Conservation (phyloP, 2,113 vertebrate genomes). For the Pongo pygmaeus region DNA sequence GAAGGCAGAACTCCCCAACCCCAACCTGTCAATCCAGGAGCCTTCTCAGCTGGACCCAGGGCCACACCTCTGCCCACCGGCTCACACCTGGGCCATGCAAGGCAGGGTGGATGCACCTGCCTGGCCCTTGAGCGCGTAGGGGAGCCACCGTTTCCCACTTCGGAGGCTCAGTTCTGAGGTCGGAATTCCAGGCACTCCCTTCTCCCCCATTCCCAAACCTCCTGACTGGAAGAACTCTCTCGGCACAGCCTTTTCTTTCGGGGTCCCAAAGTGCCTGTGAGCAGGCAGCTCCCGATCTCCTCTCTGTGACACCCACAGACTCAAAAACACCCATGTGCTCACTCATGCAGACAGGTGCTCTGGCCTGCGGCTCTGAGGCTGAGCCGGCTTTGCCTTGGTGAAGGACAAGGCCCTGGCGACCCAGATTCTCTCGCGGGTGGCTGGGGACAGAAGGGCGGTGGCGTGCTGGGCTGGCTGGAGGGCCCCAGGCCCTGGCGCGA, state of each 20-base stretch:
- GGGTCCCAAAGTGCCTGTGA: too few species aligned
- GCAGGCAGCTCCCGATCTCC: too few species aligned
- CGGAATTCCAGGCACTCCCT: neutral
- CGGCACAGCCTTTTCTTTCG: too few species aligned
- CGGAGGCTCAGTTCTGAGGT: neutral
- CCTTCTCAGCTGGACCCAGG: neutral
- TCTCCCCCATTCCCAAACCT: neutral
- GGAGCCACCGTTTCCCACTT: rapidly evolving
- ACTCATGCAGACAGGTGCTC: neutral
- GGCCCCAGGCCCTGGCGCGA: rapidly evolving
- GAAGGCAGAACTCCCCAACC: neutral
- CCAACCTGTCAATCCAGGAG: too few species aligned
- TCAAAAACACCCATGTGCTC: too few species aligned
- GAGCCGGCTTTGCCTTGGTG: neutral
- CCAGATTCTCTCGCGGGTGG: neutral
- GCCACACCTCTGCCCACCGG: neutral
- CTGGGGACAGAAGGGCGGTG: too few species aligned
- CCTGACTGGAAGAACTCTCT: neutral
- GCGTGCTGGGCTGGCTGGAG: neutral
- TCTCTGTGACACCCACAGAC: neutral
- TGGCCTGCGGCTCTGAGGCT: too few species aligned
- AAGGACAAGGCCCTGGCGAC: too few species aligned
- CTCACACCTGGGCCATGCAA: neutral
- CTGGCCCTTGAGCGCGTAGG: neutral
- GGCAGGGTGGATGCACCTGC: neutral